Evolutionary conservation across 2,113 vertebrate species (phyloP).

Genomic region (Casuarius casuarius): DNA sequence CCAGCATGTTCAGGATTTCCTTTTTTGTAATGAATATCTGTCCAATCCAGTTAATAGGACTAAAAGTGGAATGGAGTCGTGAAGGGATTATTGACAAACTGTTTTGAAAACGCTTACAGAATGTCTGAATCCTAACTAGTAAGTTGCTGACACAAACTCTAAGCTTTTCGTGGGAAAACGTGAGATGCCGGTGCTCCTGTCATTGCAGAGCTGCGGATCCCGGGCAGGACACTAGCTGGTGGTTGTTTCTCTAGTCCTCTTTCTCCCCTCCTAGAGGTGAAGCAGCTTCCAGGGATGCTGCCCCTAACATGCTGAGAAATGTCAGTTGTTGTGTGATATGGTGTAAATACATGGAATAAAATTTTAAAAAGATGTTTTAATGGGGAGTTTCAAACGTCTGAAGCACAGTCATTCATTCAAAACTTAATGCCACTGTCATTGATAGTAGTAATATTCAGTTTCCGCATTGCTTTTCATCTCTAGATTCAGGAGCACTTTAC

Average conservation of each 20-base stretch:
- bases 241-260: neutral
- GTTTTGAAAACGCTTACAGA: slow-evolving; percentile 8
- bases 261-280: neutral
- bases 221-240: neutral
- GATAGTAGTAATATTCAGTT: neutral
- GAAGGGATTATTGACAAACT: slow-evolving; percentile 31
- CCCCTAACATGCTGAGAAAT: neutral
- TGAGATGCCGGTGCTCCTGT: neutral
- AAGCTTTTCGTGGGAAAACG: slow-evolving; percentile 6
- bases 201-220: neutral
- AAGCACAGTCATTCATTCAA: neutral
- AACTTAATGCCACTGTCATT: neutral
- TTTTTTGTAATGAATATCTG: neutral
- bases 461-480: neutral
- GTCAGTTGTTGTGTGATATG: neutral
- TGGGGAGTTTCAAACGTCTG: neutral
- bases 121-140: neutral
- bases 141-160: slow-evolving; percentile 32
- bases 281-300: neutral
- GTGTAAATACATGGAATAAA: neutral
- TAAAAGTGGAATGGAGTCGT: slow-evolving; percentile 28
- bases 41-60: slow-evolving; percentile 4
- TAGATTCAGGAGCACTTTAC: neutral
- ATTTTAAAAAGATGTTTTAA: rapidly evolving
- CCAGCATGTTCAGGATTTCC: neutral